Evolutionary conservation across 2,113 vertebrate species (phyloP).

Genomic region (Catagonus wagneri): DNA sequence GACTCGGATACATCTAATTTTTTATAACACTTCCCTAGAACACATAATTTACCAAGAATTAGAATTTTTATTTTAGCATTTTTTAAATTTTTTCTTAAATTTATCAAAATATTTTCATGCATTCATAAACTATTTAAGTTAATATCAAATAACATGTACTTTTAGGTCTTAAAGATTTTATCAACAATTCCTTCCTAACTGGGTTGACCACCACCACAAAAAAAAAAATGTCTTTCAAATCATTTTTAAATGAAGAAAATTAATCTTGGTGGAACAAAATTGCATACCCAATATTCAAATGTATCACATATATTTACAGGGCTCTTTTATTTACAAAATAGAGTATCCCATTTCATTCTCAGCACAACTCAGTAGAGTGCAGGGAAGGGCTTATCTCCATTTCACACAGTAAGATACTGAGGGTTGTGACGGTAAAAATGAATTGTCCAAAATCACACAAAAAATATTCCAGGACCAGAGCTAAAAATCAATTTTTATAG

Average conservation of each 20-base stretch:
- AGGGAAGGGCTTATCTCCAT: neutral
- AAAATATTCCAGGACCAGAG: neutral
- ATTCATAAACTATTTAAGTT: neutral
- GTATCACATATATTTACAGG: neutral
- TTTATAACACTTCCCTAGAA: neutral
- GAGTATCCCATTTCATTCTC: neutral
- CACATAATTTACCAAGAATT: neutral
- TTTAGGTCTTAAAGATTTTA: neutral
- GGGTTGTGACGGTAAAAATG: neutral
- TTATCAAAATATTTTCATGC: neutral
- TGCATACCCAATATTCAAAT: neutral
- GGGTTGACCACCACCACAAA: neutral
- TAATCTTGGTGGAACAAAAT: neutral
- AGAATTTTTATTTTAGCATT: neutral
- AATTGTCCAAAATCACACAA: neutral
- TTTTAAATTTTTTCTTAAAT: conserved; percentile 4
- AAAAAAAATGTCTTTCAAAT: neutral
- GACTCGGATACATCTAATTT: neutral
- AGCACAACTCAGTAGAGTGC: neutral
- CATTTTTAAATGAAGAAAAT: neutral
- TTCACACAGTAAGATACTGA: neutral
- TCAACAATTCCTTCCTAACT: neutral
- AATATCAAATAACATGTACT: conserved; percentile 16
- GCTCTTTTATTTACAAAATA: neutral
- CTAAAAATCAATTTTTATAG: neutral